These are phyloP conservation scores for Cryptoblepharus egeriae DNA, from an alignment of 2,797 vertebrate species.

Conservation along the genomic window DNA sequence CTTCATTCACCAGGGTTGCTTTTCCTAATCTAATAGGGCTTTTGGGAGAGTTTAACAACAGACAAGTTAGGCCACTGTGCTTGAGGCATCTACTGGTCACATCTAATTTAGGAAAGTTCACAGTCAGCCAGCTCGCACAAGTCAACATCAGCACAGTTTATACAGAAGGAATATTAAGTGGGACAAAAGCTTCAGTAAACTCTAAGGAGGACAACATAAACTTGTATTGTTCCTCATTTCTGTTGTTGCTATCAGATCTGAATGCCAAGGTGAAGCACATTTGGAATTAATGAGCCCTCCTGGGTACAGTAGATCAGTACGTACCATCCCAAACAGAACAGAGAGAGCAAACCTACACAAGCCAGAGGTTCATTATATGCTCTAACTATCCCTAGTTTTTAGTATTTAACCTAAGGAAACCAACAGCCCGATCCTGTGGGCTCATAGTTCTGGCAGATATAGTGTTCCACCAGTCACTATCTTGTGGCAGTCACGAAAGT, in stretches of 20 bases:
- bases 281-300: constrained; percentile 15
- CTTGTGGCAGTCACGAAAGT: no score
- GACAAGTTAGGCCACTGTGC: constrained; percentile 1
- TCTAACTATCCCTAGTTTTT: not conserved
- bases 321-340: constrained; percentile 9
- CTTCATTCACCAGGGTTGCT: not conserved
- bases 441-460: no score
- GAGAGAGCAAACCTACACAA: constrained; percentile 6
- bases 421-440: not conserved
- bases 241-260: constrained; percentile 14
- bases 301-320: not conserved
- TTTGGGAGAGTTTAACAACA: constrained; percentile 2
- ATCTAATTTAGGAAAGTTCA: constrained; percentile 33
- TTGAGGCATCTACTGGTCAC: not conserved
- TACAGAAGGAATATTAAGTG: constrained; percentile 27
- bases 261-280: constrained; percentile 32
- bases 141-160: not conserved
- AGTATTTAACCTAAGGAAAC: not conserved
- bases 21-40: not conserved
- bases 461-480: no score
- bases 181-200: constrained; percentile 23
- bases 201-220: not conserved
- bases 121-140: constrained; percentile 4
- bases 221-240: constrained; percentile 25
- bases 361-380: not conserved